These are phyloP conservation scores for Drosophila kurseongensis DNA, from an alignment of 1,140 invertebrate genomes.

Conservation along the genomic window DNA sequence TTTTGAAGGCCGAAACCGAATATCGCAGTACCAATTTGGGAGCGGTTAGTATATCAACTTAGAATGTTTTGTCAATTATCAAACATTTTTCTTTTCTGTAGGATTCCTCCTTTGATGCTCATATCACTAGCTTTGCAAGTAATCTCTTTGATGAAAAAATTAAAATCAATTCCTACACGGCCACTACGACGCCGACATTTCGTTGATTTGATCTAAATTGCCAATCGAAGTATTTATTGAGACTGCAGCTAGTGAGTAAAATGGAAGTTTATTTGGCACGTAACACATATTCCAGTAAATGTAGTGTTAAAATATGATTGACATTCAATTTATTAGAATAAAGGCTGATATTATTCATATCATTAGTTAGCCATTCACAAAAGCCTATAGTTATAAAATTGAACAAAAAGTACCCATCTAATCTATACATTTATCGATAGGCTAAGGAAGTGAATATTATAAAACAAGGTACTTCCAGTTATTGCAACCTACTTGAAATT, in stretches of 20 bases:
- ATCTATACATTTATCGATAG: not conserved
- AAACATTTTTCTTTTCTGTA: not conserved
- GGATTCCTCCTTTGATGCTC: constrained; percentile 30
- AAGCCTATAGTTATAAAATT: constrained; percentile 12
- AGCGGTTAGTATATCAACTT: constrained; percentile 19
- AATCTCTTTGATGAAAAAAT: constrained; percentile 50
- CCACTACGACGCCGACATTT: constrained; percentile 34
- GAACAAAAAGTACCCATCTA: constrained; percentile 5
- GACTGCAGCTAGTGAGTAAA: too few species aligned
- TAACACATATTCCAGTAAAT: not conserved
- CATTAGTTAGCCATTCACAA: not conserved
- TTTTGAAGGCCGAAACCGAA: constrained; percentile 39
- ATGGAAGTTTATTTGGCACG: too few species aligned
- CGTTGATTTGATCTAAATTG: not conserved
- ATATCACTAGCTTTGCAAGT: constrained; percentile 41
- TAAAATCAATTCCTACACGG: constrained; percentile 46
- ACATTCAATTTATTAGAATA: too few species aligned
- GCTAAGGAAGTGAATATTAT: constrained; percentile 3
- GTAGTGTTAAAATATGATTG: not conserved
- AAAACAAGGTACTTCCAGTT: constrained; percentile 13
- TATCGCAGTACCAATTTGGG: not conserved
- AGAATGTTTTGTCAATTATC: too few species aligned
- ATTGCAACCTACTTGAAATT: constrained; percentile 2
- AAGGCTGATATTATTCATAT: constrained; percentile 9
- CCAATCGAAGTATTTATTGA: not conserved